These are phyloP conservation scores for Magallana angulata DNA, from an alignment of 1,140 invertebrate genomes.

Conservation along the genomic window DNA sequence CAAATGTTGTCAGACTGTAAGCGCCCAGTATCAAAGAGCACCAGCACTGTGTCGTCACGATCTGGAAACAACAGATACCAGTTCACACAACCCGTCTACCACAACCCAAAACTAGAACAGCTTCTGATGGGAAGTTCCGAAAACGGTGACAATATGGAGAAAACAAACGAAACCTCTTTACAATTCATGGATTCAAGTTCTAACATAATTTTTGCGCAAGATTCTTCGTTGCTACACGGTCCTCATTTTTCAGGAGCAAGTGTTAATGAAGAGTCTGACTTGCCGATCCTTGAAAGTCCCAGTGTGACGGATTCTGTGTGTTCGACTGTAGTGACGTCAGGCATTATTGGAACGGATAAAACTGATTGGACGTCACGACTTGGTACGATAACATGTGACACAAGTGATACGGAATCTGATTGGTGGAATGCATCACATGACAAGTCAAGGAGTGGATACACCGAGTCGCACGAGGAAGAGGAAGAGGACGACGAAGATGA, in stretches of 20 bases:
- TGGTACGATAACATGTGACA: conserved; percentile 45
- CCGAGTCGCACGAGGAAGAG: conserved; percentile 38
- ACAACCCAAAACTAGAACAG: not conserved
- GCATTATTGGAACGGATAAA: conserved; percentile 36
- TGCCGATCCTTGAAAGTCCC: conserved; percentile 43
- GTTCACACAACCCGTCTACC: not conserved
- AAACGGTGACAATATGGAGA: not conserved
- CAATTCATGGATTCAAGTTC: not conserved
- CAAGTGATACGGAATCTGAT: conserved; percentile 54
- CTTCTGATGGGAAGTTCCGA: not conserved
- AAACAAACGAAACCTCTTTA: not conserved
- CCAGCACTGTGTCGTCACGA: conserved; percentile 1
- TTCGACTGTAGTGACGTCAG: conserved; percentile 47
- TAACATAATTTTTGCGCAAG: not conserved
- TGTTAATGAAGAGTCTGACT: conserved; percentile 4
- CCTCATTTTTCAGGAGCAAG: not conserved
- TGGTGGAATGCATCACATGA: conserved; percentile 52
- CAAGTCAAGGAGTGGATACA: conserved; percentile 19
- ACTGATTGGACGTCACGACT: conserved; percentile 52
- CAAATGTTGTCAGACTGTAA: conserved; percentile 18
- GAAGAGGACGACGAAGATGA: conserved; percentile 39
- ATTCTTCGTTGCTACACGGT: not conserved
- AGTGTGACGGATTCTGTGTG: conserved; percentile 50
- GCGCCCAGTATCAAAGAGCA: conserved; percentile 4
- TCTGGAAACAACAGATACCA: conserved; percentile 16